Evolutionary conservation across 2,113 vertebrate species (phyloP).

Genomic region (Hemicordylus capensis): DNA sequence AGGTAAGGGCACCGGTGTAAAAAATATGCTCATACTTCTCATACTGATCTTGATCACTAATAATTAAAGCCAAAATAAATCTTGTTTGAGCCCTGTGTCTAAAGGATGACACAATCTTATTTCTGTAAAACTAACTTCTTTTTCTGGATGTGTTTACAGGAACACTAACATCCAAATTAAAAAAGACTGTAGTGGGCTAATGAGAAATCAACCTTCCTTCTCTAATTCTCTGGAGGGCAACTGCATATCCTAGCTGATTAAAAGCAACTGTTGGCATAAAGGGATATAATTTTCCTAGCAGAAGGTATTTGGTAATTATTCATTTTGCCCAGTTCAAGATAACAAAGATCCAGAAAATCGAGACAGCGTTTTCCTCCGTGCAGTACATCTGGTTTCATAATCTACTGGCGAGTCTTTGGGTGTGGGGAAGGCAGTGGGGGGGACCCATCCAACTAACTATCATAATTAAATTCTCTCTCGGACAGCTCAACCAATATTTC

Average conservation of each 20-base stretch:
- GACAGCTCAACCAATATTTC: constrained; percentile 56
- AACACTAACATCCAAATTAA: neutral
- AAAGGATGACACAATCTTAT: neutral
- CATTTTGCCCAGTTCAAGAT: constrained; percentile 7
- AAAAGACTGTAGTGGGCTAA: neutral
- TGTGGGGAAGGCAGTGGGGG: constrained; percentile 51
- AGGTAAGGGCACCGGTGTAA: neutral
- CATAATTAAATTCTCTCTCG: constrained; percentile 65
- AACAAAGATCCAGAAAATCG: constrained; percentile 44
- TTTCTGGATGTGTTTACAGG: neutral
- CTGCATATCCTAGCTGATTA: constrained; percentile 18
- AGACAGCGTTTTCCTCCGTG: constrained; percentile 44
- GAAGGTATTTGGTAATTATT: constrained; percentile 29
- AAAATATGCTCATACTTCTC: neutral
- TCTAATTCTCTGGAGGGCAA: constrained; percentile 20
- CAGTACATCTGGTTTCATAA: constrained; percentile 37
- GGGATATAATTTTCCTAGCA: constrained; percentile 4
- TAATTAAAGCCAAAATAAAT: neutral
- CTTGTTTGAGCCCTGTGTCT: neutral
- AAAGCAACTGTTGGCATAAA: constrained; percentile 3
- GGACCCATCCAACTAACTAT: constrained; percentile 41
- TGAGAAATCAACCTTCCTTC: neutral
- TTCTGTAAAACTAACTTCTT: constrained; percentile 19
- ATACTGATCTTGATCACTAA: neutral
- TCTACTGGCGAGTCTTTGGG: constrained; percentile 38